Evolutionary conservation across 1,140 invertebrate species (phyloP).

Genomic region (Nasonia giraulti): DNA sequence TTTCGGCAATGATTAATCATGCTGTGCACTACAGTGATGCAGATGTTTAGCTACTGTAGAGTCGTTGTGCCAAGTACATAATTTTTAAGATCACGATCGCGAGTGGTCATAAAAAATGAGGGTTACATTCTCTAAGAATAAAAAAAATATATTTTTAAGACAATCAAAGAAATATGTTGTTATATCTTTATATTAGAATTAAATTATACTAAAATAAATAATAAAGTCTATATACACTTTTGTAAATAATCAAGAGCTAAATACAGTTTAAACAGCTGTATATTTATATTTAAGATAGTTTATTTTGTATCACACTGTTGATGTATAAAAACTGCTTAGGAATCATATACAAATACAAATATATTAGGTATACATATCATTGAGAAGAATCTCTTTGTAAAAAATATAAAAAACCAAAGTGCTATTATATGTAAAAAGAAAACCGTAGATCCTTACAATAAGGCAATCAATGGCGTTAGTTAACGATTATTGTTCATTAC

Average conservation of each 20-base stretch:
- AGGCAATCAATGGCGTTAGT: conserved; percentile 4
- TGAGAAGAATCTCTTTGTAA: not conserved
- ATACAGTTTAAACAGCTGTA: not conserved
- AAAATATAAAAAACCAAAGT: not conserved
- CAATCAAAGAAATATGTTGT: not conserved
- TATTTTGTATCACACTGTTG: conserved; percentile 3
- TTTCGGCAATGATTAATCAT: not conserved
- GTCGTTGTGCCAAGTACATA: conserved; percentile 6
- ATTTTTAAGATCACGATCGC: not conserved
- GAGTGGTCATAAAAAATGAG: not conserved
- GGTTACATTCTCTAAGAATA: not conserved
- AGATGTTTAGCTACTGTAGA: not conserved
- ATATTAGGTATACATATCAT: not conserved
- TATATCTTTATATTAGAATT: not conserved
- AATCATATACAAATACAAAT: conserved; percentile 5
- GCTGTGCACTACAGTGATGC: not conserved
- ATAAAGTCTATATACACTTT: not conserved
- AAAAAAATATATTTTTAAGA: not conserved
- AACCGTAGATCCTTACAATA: not conserved
- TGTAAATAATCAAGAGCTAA: not conserved
- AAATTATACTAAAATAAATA: too few species aligned
- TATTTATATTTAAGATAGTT: not conserved
- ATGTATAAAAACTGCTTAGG: not conserved
- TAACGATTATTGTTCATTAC: not conserved
- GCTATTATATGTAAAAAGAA: not conserved